Evolutionary conservation across 2,113 vertebrate species (phyloP).

Genomic region (Aspidoscelis tigris): DNA sequence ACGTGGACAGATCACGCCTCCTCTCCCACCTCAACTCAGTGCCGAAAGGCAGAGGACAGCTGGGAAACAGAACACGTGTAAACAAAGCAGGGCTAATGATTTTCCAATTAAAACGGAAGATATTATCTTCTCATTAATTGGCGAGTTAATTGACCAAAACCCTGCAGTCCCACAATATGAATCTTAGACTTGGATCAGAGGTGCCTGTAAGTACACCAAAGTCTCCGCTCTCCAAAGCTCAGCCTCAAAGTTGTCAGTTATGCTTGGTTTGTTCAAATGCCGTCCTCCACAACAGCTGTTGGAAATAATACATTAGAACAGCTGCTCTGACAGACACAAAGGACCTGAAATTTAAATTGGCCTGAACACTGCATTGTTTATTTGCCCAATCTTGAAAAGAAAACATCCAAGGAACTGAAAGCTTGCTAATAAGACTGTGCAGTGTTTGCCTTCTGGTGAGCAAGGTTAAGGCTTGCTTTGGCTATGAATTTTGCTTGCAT

Average conservation of each 20-base stretch:
- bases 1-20: conserved; percentile 38
- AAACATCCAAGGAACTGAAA: conserved; percentile 55
- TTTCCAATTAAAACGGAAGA: conserved; percentile 61
- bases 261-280: conserved; percentile 75
- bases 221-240: conserved; percentile 38
- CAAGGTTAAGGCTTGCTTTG: conserved; percentile 44
- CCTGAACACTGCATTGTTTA: conserved; percentile 65
- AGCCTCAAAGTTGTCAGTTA: conserved; percentile 69
- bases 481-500: not conserved
- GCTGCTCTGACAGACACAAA: conserved; percentile 74
- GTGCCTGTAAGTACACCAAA: conserved; percentile 42
- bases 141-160: conserved; percentile 63
- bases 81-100: conserved; percentile 64
- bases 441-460: conserved; percentile 46
- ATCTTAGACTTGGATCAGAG: conserved; percentile 40
- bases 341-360: conserved; percentile 73
- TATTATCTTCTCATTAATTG: conserved; percentile 66
- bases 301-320: conserved; percentile 79
- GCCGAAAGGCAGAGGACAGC: conserved; percentile 53
- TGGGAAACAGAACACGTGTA: conserved; percentile 58
- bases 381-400: conserved; percentile 48
- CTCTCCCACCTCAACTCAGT: not conserved
- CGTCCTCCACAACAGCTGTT: conserved; percentile 72
- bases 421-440: conserved; percentile 41
- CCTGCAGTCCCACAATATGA: conserved; percentile 39